Evolutionary conservation across 1,140 invertebrate genomes (phyloP), one percentile per base, ranked within the genome.

Genomic region (Drosophila miranda): DNA sequence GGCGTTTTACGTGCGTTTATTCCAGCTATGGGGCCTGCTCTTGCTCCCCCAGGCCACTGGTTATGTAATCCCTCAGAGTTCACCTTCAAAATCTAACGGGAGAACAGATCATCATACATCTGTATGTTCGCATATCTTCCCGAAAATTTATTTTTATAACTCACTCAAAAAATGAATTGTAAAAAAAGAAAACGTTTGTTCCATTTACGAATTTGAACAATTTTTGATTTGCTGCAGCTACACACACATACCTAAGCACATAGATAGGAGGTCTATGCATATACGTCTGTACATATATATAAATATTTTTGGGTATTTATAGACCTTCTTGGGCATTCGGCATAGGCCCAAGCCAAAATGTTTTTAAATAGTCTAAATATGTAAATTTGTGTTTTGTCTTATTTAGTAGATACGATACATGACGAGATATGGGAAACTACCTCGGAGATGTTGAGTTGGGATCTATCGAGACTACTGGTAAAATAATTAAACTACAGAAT

Each of bases 1-100:
- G 72, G 64, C 77, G 58, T 64, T 68, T 62, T 81, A 87, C 81
- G 81, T 86, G 81, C 74, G 42, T 62, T 67, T 64, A 79, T 79
- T 56, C 34, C 58, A 68, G 48, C 55, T 46, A 80, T 66, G 14
- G 16, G 21, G 11, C 9, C 11, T 26, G 28, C 44, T 53, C 16
- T 14, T 21, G 42, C 9, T 9, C 7, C 54, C 68, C 66, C 7
- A 8, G 8, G 16, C 45, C 42, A 21, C 76, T 38, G 55, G 43
- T 86, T 80, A 60, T 43, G 62, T 48, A 78, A 82, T 78, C 70
- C 63, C 49, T 42, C 61, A 55, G 30, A 72, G 75, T 64, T 77
- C 81, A 86, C 80, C 76, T 80, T 77, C 61, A 51, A 70, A n/a
- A 41, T 62, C 55, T 38, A 77, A 56, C 41, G 45, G 28, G 16